phyloP scores from a whole-genome alignment of 1,140 invertebrate species.

The Drosophila melanogaster region Release_6_plus_ISO1_MT NC_004354.4:13144501-13145000 shows the following conservation, averaged over 20 bases:
- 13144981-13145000: neutral
- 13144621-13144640: slow-evolving; percentile 71
- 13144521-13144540: slow-evolving; percentile 31
- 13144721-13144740: slow-evolving; percentile 27
- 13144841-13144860: slow-evolving; percentile 13
- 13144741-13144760: slow-evolving; percentile 70
- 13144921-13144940: neutral
- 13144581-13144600: slow-evolving; percentile 27
- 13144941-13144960: slow-evolving; percentile 1
- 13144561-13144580: slow-evolving; percentile 34
- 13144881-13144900: slow-evolving; percentile 34
- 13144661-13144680: neutral
- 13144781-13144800: no score
- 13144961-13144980: neutral
- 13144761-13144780: slow-evolving; percentile 54
- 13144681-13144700: neutral
- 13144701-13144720: neutral
- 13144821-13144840: neutral
- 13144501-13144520: slow-evolving; percentile 30
- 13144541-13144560: slow-evolving; percentile 52
- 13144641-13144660: slow-evolving; percentile 58
- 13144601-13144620: slow-evolving; percentile 37
- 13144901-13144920: slow-evolving; percentile 68
- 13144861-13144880: slow-evolving; percentile 45
- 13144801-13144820: neutral